Base-by-base conservation (phyloP, 2,888 invertebrate genomes). In the Archips xylosteana region DNA sequence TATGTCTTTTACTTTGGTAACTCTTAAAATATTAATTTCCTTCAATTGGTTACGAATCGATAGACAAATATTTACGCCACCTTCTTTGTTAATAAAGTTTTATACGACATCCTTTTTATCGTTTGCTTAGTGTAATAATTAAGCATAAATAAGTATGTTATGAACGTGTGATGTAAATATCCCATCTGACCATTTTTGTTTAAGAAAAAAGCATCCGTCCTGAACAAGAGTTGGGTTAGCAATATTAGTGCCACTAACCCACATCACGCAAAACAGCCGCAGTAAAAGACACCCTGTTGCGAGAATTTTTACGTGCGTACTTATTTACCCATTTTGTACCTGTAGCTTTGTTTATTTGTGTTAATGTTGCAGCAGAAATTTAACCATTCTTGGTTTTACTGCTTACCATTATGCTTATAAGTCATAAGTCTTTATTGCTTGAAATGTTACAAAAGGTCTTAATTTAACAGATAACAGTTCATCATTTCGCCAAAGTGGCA, bases 191-290 rank as follows among this genome's bases (percentile, higher is more conserved):
- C 49, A 6, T 49, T 6, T 9, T 54, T 54, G 23, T 54, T 54
- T 54, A 23, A 54, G 54, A 54, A 54, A 54, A 54, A 54, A 54
- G 23, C 15, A 54, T 54, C 54, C 54, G 15, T 54, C 23, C 54
- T 9, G 54, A 54, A 23, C 15, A 9, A 23, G 54, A 23, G 54
- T 54, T 54, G 54, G 45, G 74, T 60, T 70, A 61, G 54, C 54
- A 54, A 54, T 54, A 54, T 54, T 54, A 54, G 54, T 54, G 54
- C 15, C 54, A 54, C 15, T 23, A 54, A 54, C 54, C 54, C 54
- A 54, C 54, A 23, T 54, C 54, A 54, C 54, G 23, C 54, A 49
- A 45, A 12, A 49, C 54, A 23, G 9, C 54, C 54, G 54, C 54
- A 54, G 54, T 54, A 54, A 54, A 54, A 54, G 54, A 23, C 23